These are phyloP conservation scores for Trematomus loennbergii DNA, from an alignment of 2,113 vertebrate species.

Conservation along the genomic window DNA sequence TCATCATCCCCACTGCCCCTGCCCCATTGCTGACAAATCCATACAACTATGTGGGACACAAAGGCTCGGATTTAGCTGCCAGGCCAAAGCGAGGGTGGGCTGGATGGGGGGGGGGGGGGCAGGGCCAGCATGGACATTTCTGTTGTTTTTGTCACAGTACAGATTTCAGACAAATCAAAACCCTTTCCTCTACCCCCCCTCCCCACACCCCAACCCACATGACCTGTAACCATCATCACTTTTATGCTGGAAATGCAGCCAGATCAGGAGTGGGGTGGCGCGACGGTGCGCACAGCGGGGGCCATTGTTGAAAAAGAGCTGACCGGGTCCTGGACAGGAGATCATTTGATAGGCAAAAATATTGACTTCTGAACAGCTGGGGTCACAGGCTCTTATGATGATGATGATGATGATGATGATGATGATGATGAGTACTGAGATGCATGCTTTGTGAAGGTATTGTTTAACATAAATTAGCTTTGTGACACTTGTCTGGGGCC, in stretches of 20 bases:
- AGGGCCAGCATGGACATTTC: constrained; percentile 68
- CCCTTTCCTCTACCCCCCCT: constrained; percentile 15
- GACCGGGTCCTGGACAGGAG: constrained; percentile 55
- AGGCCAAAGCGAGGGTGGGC: constrained; percentile 58
- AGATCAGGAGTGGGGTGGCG: constrained; percentile 44
- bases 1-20: constrained; percentile 45
- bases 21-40: constrained; percentile 78
- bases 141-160: constrained; percentile 73
- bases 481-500: background rate
- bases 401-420: background rate
- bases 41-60: constrained; percentile 81
- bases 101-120: constrained; percentile 56
- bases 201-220: constrained; percentile 46
- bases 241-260: constrained; percentile 72
- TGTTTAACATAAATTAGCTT: background rate
- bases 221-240: constrained; percentile 74
- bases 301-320: constrained; percentile 76
- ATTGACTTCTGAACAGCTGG: constrained; percentile 47
- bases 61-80: constrained; percentile 80
- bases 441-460: background rate
- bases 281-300: background rate
- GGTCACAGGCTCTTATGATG: background rate
- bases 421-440: constrained; percentile 9
- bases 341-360: constrained; percentile 66
- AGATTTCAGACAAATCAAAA: constrained; percentile 78